Evolutionary conservation across 2,797 vertebrate species (phyloP).

Genomic region (Acomys russatus): DNA sequence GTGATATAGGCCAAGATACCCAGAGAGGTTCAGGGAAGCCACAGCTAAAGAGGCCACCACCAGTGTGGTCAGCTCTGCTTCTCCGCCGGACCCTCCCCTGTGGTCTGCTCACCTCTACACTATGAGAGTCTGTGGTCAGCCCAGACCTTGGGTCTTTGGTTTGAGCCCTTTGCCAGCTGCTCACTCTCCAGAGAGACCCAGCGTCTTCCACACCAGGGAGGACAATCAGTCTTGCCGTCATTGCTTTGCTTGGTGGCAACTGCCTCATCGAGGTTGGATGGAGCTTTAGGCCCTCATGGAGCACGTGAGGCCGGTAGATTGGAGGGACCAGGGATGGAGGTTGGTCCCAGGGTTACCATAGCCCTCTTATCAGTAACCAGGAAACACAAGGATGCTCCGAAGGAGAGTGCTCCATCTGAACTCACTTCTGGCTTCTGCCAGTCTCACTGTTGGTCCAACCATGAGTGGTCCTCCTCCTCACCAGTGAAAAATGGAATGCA

Average conservation of each 20-base stretch:
- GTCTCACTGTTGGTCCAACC: too few relatives aligned
- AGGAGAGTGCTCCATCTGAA: background rate
- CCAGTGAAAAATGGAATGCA: too few relatives aligned
- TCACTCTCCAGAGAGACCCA: background rate
- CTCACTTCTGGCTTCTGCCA: background rate
- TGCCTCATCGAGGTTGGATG: rapidly evolving
- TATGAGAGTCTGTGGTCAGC: rapidly evolving
- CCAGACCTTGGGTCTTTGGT: background rate
- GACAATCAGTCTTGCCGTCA: background rate
- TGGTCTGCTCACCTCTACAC: background rate
- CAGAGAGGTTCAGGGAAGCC: background rate
- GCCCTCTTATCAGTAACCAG: background rate
- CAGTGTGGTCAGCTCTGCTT: background rate
- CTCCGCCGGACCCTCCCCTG: too few relatives aligned
- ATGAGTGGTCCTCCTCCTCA: background rate
- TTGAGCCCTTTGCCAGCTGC: background rate
- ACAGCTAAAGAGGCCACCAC: background rate
- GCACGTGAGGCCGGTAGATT: too few relatives aligned
- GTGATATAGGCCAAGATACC: background rate
- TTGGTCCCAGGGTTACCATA: background rate
- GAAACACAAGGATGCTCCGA: background rate
- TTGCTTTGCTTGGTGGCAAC: background rate
- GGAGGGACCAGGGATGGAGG: too few relatives aligned
- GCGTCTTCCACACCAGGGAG: too few relatives aligned
- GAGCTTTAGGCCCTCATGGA: background rate